Conservation (phyloP, 2,797 vertebrate genomes). For the Gobio occitaniae region DNA sequence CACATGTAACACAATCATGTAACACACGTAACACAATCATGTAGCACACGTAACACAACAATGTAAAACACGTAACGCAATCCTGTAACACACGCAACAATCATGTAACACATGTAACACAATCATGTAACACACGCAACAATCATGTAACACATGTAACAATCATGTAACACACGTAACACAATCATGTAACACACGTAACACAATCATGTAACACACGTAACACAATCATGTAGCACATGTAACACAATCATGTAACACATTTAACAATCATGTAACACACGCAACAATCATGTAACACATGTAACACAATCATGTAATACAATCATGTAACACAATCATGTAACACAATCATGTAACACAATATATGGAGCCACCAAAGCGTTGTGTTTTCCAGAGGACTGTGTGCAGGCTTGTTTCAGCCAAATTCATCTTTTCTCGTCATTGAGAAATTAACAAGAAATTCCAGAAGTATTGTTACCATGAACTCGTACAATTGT, state of each 20-base stretch:
- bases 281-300: not conserved
- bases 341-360: not conserved
- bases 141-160: too few species aligned
- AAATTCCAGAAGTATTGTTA: not conserved
- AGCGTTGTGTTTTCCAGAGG: not conserved
- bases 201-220: not conserved
- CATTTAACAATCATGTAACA: not conserved
- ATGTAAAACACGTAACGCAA: too few species aligned
- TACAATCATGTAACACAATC: not conserved
- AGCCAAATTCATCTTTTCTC: not conserved
- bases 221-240: too few species aligned
- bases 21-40: too few species aligned
- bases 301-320: not conserved
- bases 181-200: not conserved
- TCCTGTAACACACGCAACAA: too few species aligned
- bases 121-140: too few species aligned
- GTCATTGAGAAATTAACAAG: not conserved
- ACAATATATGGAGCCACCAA: not conserved
- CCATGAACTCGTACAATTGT: not conserved
- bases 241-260: not conserved
- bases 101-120: too few species aligned
- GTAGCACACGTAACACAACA: too few species aligned
- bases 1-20: too few species aligned
- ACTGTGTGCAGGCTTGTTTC: not conserved
- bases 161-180: not conserved